phyloP scores from a whole-genome alignment of 1,140 invertebrate genomes.

The Dendrolimus punctatus region DNA sequence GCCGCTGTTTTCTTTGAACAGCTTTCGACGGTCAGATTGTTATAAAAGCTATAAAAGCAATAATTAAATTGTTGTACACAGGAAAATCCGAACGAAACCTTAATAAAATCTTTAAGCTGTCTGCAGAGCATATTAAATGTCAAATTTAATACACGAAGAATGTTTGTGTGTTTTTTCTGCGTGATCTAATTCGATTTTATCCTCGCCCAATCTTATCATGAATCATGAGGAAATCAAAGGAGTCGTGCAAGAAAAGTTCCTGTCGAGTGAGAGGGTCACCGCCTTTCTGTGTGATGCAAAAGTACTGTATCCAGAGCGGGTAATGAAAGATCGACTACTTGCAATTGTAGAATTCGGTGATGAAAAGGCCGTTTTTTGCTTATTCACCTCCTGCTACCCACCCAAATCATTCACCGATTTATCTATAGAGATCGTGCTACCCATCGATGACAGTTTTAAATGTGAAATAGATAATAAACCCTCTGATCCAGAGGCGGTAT shows the following conservation, averaged over 20 bases:
- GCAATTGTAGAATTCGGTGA: conserved; percentile 66
- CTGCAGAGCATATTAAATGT: no score
- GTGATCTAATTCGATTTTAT: conserved; percentile 15
- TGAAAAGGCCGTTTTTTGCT: conserved; percentile 67
- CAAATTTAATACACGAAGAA: conserved; percentile 1
- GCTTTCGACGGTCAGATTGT: no score
- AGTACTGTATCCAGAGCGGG: conserved; percentile 60
- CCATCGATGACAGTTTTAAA: conserved; percentile 83
- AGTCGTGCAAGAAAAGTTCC: conserved; percentile 76
- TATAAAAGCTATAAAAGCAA: no score
- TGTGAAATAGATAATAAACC: conserved; percentile 78
- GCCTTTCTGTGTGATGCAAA: conserved; percentile 59
- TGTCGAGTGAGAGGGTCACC: conserved; percentile 73
- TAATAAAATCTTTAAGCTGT: no score
- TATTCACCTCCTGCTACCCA: conserved; percentile 66
- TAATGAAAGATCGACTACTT: conserved; percentile 58
- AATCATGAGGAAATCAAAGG: conserved; percentile 62
- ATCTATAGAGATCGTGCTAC: conserved; percentile 80
- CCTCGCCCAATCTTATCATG: conserved; percentile 35
- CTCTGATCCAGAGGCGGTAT: conserved; percentile 55
- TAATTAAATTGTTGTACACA: no score
- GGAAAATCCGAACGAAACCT: no score
- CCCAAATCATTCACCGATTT: conserved; percentile 80
- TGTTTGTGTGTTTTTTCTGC: not conserved
- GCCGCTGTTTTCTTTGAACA: no score